phyloP scores from a whole-genome alignment of 1,140 invertebrate genomes.

The Alviniconcha marisindica region DNA sequence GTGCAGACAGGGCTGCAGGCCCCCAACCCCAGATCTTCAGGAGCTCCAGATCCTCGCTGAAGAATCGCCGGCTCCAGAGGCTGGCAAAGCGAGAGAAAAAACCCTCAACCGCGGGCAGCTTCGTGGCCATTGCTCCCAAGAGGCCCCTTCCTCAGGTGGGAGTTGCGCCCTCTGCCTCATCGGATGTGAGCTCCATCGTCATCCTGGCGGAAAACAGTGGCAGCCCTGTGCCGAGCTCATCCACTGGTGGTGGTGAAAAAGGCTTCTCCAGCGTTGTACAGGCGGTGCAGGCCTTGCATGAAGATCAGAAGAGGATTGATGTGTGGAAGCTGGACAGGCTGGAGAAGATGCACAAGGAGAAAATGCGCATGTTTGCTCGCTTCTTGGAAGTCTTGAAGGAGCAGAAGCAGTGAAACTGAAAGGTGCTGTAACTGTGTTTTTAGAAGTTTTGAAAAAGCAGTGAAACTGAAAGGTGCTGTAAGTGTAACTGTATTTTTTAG shows the following conservation, averaged over 20 bases:
- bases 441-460: no score
- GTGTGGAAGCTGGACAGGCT: conserved; percentile 7
- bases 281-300: background rate
- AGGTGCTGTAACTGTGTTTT: no score
- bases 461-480: no score
- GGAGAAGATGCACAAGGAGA: conserved; percentile 27
- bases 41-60: background rate
- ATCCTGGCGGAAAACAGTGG: background rate
- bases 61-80: background rate
- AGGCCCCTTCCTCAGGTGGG: no score
- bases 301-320: conserved; percentile 5
- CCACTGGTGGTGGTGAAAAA: background rate
- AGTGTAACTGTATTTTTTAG: no score
- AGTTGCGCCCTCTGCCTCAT: no score
- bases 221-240: background rate
- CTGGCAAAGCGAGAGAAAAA: no score
- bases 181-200: background rate
- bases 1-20: background rate
- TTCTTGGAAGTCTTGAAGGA: conserved; percentile 25
- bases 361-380: conserved; percentile 11
- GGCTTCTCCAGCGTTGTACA: background rate
- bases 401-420: background rate
- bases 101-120: background rate
- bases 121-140: conserved; percentile 8
- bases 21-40: background rate